These are phyloP conservation scores for Nycticryphes semicollaris DNA, from an alignment of 2,113 vertebrate genomes.

Conservation along the genomic window DNA sequence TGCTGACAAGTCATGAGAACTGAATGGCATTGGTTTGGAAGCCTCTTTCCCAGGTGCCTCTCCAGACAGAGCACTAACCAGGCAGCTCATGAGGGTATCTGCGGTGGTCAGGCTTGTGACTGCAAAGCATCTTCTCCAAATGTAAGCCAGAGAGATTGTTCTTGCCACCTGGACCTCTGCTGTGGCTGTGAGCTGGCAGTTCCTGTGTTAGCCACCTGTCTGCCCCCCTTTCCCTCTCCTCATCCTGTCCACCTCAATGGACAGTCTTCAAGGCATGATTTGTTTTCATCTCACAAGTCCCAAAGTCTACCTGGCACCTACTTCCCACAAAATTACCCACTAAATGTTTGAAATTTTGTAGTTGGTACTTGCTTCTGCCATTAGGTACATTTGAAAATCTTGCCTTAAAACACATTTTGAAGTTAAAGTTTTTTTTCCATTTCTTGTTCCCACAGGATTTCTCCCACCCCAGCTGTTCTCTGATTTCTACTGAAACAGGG, in stretches of 20 bases:
- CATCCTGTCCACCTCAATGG: not conserved
- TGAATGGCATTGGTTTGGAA: not conserved
- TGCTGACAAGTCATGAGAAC: not conserved
- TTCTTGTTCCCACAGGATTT: not conserved
- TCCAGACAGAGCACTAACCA: not conserved
- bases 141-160: not conserved
- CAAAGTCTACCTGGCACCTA: not conserved
- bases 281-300: not conserved
- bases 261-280: not conserved
- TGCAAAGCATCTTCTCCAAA: not conserved
- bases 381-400: not conserved
- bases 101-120: not conserved
- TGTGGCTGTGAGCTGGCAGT: not conserved
- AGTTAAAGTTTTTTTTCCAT: not conserved
- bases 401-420: not conserved
- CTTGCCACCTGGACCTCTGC: not conserved
- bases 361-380: not conserved
- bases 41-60: not conserved
- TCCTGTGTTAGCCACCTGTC: not conserved
- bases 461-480: not conserved
- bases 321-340: not conserved
- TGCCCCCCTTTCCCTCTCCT: not conserved
- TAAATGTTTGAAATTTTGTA: not conserved
- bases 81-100: not conserved
- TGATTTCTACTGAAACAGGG: conserved; percentile 1